A percentile compares a stretch with the other conserved stretches of the same genome.
phyloP scores from a whole-genome alignment of 1,140 invertebrate species.

The Charaxes varanes region DNA sequence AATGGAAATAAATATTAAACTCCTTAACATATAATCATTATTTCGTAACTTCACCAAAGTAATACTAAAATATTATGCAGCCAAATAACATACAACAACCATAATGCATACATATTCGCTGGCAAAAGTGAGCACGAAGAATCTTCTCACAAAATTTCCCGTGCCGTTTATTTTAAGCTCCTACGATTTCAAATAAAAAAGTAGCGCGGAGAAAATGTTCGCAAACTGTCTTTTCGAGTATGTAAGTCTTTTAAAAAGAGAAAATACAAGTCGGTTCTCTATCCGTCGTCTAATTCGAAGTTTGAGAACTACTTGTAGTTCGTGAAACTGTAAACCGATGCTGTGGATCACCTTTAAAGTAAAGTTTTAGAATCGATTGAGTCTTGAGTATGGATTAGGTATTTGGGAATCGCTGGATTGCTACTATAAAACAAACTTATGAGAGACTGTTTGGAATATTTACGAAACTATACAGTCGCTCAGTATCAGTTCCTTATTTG shows the following conservation, averaged over 20 bases:
- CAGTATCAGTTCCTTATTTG: too few relatives aligned
- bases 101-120: too few relatives aligned
- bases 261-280: slow-evolving; percentile 8
- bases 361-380: slow-evolving; percentile 14
- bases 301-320: slow-evolving; percentile 16
- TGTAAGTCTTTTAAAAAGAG: slow-evolving; percentile 9
- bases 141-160: background rate
- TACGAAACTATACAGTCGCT: too few relatives aligned
- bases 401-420: slow-evolving; percentile 3
- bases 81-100: too few relatives aligned
- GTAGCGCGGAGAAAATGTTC: too few relatives aligned
- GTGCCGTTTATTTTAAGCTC: background rate
- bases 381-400: background rate
- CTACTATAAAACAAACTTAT: too few relatives aligned
- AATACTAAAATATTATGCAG: too few relatives aligned
- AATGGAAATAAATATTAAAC: too few relatives aligned
- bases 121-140: too few relatives aligned
- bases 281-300: slow-evolving; percentile 15
- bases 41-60: too few relatives aligned
- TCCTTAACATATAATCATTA: too few relatives aligned
- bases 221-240: slow-evolving; percentile 2
- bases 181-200: background rate
- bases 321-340: slow-evolving; percentile 15
- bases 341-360: slow-evolving; percentile 17
- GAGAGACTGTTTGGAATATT: too few relatives aligned